These are phyloP conservation scores for Sebastes fasciatus DNA, from an alignment of 2,113 vertebrate genomes.

Conservation along the genomic window DNA sequence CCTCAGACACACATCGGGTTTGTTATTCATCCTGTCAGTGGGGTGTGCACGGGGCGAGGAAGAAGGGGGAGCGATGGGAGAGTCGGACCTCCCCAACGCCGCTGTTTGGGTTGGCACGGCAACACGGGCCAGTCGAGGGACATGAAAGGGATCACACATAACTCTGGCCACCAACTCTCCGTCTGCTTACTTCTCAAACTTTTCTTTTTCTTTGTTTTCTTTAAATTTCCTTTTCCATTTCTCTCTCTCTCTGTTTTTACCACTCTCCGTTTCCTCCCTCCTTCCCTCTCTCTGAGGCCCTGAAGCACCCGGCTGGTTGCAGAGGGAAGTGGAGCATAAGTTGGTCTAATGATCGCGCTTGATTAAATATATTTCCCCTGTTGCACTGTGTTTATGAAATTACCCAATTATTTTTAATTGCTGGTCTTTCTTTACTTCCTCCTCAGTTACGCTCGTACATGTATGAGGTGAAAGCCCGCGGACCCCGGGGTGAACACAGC, in stretches of 20 bases:
- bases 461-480: constrained; percentile 19
- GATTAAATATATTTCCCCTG: constrained; percentile 76
- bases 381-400: constrained; percentile 76
- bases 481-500: constrained; percentile 43
- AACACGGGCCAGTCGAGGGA: constrained; percentile 67
- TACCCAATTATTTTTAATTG: constrained; percentile 84
- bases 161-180: constrained; percentile 65
- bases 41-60: constrained; percentile 59
- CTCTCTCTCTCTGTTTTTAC: constrained; percentile 15
- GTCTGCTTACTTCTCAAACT: constrained; percentile 57
- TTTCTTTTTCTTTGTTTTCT: constrained; percentile 50
- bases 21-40: constrained; percentile 78
- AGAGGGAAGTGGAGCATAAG: constrained; percentile 68
- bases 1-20: constrained; percentile 61
- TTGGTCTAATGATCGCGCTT: constrained; percentile 67
- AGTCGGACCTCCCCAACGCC: constrained; percentile 69
- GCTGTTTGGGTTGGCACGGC: constrained; percentile 79
- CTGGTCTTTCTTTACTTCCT: constrained; percentile 68
- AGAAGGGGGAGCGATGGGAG: constrained; percentile 49
- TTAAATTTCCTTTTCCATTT: constrained; percentile 45
- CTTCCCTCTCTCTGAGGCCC: constrained; percentile 29
- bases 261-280: not conserved
- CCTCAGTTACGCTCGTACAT: constrained; percentile 31
- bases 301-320: constrained; percentile 48
- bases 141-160: constrained; percentile 75